phyloP scores from a whole-genome alignment of 2,797 vertebrate genomes.

The Notolabrus celidotus region DNA sequence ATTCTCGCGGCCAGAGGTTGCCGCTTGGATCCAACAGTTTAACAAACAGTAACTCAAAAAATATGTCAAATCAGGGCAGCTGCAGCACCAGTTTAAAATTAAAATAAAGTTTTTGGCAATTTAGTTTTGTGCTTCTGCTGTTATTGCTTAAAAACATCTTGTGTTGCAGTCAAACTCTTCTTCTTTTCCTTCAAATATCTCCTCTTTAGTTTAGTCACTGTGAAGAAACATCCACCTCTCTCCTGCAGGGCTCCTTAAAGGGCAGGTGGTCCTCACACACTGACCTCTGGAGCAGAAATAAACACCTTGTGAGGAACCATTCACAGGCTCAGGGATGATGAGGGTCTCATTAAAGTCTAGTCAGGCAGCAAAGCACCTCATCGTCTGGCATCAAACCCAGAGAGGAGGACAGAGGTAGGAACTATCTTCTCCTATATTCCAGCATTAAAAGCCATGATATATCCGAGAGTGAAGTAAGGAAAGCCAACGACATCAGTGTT shows the following conservation, averaged over 20 bases:
- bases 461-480: not conserved
- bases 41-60: too few relatives aligned
- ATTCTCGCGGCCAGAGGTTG: too few relatives aligned
- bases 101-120: too few relatives aligned
- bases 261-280: not conserved
- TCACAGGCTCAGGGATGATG: not conserved
- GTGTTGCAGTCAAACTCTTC: too few relatives aligned
- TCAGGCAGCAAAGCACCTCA: slow-evolving; percentile 6
- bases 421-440: not conserved
- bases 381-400: not conserved
- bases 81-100: too few relatives aligned
- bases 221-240: not conserved
- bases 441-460: not conserved
- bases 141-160: too few relatives aligned
- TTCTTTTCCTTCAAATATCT: not conserved
- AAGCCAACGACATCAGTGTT: too few relatives aligned
- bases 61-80: too few relatives aligned
- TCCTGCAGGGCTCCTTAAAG: not conserved
- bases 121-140: too few relatives aligned
- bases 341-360: slow-evolving; percentile 9
- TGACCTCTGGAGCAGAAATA: slow-evolving; percentile 9
- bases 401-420: not conserved
- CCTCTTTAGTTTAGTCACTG: not conserved
- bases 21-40: too few relatives aligned
- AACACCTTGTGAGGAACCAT: not conserved